Conservation (phyloP, 2,113 vertebrate genomes). For the Tyto alba region DNA sequence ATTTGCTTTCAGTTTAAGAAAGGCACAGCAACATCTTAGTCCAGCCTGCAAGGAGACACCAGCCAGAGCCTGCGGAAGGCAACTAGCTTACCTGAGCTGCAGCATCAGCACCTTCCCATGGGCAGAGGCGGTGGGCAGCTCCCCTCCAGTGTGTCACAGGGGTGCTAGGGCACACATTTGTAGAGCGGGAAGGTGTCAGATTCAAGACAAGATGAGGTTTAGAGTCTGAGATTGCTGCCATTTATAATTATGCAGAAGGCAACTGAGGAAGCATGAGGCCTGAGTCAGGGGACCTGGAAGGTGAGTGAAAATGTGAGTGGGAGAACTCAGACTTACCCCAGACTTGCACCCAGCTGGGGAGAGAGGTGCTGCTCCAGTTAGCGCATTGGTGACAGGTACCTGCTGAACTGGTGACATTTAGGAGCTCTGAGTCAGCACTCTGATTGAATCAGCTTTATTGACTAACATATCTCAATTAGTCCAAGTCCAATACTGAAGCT, state of each 20-base stretch:
- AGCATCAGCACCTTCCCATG: not conserved
- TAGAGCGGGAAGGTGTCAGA: not conserved
- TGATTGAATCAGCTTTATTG: not conserved
- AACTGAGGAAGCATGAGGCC: not conserved
- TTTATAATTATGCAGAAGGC: not conserved
- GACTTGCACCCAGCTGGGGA: not conserved
- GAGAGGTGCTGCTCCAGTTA: not conserved
- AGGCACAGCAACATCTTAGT: not conserved
- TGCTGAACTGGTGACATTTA: not conserved
- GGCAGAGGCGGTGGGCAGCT: not conserved
- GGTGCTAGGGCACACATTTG: not conserved
- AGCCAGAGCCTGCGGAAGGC: not conserved
- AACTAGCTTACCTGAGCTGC: not conserved
- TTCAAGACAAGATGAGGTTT: not conserved
- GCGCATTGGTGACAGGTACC: not conserved
- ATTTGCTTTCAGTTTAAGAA: not conserved
- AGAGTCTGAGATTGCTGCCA: not conserved
- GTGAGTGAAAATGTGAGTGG: not conserved
- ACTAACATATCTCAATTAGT: not conserved
- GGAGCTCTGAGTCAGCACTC: not conserved
- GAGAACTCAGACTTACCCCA: not conserved
- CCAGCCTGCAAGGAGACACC: not conserved
- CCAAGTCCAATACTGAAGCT: not conserved
- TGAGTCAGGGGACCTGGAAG: not conserved
- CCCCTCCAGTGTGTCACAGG: not conserved